Evolutionary conservation across 2,888 invertebrate species (phyloP).

Genomic region (Drosophila paramelanica): DNA sequence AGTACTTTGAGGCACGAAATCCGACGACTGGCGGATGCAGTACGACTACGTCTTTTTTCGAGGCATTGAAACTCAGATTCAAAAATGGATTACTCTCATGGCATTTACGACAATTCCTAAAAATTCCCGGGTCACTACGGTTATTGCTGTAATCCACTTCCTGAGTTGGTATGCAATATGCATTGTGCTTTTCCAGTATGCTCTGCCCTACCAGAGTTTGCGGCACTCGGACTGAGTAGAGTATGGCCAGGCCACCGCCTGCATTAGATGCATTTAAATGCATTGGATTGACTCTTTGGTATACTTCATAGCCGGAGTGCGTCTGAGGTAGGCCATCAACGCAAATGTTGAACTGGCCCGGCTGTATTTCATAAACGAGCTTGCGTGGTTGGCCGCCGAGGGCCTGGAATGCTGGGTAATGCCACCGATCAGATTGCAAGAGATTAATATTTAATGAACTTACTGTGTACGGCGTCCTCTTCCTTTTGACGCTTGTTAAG

Average conservation of each 20-base stretch:
- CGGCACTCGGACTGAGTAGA: constrained; percentile 33
- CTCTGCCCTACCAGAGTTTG: constrained; percentile 15
- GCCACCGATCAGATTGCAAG: constrained; percentile 38
- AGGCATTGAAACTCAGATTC: constrained; percentile 12
- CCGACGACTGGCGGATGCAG: constrained; percentile 48
- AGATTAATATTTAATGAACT: constrained; percentile 16
- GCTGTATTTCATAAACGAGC: not conserved
- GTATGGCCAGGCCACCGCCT: constrained; percentile 10
- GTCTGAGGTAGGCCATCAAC: not conserved
- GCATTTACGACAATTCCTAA: no score
- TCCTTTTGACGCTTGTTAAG: constrained; percentile 17
- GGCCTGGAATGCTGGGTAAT: constrained; percentile 49
- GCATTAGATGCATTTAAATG: not conserved
- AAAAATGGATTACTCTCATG: constrained; percentile 30
- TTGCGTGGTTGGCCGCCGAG: constrained; percentile 7
- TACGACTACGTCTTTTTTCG: constrained; percentile 41
- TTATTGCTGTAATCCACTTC: not conserved
- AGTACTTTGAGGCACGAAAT: constrained; percentile 57
- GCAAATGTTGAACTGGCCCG: not conserved
- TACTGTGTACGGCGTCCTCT: constrained; percentile 34
- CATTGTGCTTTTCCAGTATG: constrained; percentile 32
- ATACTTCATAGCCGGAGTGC: not conserved
- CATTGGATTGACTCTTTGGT: not conserved
- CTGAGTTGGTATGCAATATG: no score
- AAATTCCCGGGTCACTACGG: no score